Percentiles rank a stretch among this genome's conserved stretches.
phyloP scores from a whole-genome alignment of 2,888 invertebrate species.

The Diploptera punctata region DNA sequence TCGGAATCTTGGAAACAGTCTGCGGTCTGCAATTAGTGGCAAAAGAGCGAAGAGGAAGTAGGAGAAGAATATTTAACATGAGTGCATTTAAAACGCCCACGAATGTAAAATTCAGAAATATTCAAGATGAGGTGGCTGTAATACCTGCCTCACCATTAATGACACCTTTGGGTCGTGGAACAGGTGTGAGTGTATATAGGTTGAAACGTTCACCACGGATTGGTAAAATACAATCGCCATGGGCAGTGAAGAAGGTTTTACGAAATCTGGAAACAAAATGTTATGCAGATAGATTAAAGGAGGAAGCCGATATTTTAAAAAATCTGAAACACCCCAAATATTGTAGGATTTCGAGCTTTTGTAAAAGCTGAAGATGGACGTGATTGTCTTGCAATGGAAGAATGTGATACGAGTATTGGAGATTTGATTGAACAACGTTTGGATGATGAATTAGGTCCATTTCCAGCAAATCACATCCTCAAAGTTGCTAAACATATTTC shows the following conservation, averaged over 20 bases:
- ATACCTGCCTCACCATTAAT: conserved; percentile 79
- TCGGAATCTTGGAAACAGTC: no score
- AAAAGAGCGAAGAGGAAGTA: no score
- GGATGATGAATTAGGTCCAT: conserved; percentile 64
- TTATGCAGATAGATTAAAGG: conserved; percentile 61
- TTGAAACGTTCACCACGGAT: conserved; percentile 73
- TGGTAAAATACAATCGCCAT: conserved; percentile 76
- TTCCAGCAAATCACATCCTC: conserved; percentile 66
- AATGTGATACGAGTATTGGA: conserved; percentile 73
- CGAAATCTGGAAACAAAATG: conserved; percentile 46
- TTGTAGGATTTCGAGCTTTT: conserved; percentile 75
- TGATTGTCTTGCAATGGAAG: conserved; percentile 79
- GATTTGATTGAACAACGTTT: conserved; percentile 73
- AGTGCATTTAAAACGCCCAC: not conserved
- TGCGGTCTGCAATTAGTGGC: no score
- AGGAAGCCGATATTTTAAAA: conserved; percentile 75
- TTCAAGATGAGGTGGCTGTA: conserved; percentile 40
- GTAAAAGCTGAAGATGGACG: conserved; percentile 61
- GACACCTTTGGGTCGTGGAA: conserved; percentile 76
- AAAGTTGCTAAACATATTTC: conserved; percentile 72
- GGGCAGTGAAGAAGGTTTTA: conserved; percentile 82
- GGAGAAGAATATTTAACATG: no score
- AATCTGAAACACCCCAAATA: conserved; percentile 79
- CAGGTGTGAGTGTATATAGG: conserved; percentile 82
- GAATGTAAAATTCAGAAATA: not conserved